A percentile compares a stretch with the other conserved stretches of the same genome.
Conservation (phyloP, 1,140 invertebrate genomes). For the Trichogramma pretiosum region DNA sequence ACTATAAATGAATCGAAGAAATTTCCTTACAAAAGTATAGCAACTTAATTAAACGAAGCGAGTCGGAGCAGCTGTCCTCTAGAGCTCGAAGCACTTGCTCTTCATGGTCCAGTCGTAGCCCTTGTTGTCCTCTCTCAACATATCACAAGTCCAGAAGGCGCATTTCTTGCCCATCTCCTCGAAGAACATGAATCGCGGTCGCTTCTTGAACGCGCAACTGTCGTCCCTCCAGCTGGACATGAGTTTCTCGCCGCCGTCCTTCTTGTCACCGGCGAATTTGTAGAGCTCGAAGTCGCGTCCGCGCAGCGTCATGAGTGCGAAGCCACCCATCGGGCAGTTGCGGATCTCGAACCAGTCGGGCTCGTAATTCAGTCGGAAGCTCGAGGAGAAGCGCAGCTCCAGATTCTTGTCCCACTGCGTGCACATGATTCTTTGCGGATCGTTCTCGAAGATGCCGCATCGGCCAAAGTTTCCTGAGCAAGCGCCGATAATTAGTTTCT, state of each 20-base stretch:
- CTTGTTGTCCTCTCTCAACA: background rate
- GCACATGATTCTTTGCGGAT: background rate
- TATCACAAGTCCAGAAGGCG: constrained; percentile 5
- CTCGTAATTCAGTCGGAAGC: background rate
- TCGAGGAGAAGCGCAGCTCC: background rate
- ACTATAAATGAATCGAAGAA: too few species aligned
- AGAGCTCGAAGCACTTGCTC: constrained; percentile 7
- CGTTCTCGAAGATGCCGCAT: background rate
- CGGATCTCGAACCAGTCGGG: background rate
- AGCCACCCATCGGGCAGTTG: background rate
- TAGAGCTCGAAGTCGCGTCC: background rate
- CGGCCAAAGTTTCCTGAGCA: background rate
- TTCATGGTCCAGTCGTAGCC: background rate
- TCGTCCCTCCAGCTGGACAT: too few species aligned
- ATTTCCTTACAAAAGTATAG: too few species aligned
- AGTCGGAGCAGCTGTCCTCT: too few species aligned
- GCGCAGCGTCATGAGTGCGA: background rate
- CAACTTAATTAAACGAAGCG: too few species aligned
- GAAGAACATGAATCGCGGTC: constrained; percentile 2
- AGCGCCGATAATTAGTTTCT: too few species aligned
- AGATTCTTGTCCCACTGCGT: background rate
- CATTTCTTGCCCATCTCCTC: constrained; percentile 4
- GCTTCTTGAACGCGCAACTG: background rate
- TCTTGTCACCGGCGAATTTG: too few species aligned
- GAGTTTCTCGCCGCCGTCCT: too few species aligned